Evolutionary conservation across 2,888 invertebrate genomes (phyloP).

Genomic region (Masnerella sp.): DNA sequence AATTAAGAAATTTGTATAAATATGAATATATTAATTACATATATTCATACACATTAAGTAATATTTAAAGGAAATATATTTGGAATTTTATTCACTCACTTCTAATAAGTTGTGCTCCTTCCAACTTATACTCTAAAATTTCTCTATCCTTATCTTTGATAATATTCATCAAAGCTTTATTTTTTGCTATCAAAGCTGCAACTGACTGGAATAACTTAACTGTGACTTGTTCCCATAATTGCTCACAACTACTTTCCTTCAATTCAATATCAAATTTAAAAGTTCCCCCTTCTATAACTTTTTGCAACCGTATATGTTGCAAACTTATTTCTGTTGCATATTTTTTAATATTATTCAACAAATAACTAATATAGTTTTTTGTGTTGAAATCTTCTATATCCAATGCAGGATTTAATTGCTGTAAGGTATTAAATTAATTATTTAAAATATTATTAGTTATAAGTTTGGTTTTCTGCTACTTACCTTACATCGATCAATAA

Average conservation of each 20-base stretch:
- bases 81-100: conserved; percentile 61
- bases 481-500: conserved; percentile 43
- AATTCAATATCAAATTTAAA: conserved; percentile 70
- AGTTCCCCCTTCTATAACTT: conserved; percentile 63
- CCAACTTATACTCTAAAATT: conserved; percentile 72
- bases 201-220: conserved; percentile 66
- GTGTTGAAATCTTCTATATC: conserved; percentile 63
- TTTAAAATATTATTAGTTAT: neutral
- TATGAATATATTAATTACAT: too few species aligned
- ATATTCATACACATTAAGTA: too few species aligned
- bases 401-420: conserved; percentile 71
- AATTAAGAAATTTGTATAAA: too few species aligned
- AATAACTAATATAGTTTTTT: conserved; percentile 61
- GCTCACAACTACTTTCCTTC: conserved; percentile 59
- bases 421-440: neutral
- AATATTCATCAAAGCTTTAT: conserved; percentile 66
- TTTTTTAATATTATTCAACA: conserved; percentile 67
- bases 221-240: conserved; percentile 69
- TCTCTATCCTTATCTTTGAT: conserved; percentile 72
- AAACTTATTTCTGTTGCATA: conserved; percentile 57
- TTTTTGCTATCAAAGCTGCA: conserved; percentile 64
- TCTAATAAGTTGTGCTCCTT: conserved; percentile 69
- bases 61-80: too few species aligned
- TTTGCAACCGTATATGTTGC: conserved; percentile 64
- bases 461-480: neutral